Percentiles rank a stretch among this genome's conserved stretches.
phyloP scores from a whole-genome alignment of 2,113 vertebrate genomes.

The Hassar affinis region DNA sequence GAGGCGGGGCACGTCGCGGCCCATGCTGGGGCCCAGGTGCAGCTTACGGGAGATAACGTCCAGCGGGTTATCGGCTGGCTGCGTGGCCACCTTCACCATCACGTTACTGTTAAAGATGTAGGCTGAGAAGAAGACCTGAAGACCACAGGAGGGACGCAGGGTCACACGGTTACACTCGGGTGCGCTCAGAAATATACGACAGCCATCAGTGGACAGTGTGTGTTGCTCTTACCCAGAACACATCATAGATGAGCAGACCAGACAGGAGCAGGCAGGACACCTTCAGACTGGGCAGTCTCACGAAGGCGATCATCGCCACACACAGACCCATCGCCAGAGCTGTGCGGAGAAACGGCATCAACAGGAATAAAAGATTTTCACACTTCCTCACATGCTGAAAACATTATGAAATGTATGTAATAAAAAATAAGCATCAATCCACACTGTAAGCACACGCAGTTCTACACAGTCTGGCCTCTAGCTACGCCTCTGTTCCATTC shows the following conservation, averaged over 20 bases:
- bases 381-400: too few relatives aligned
- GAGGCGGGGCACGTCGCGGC: slow-evolving; percentile 92
- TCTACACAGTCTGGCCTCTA: too few relatives aligned
- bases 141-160: slow-evolving; percentile 70
- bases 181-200: not conserved
- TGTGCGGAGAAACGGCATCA: slow-evolving; percentile 55
- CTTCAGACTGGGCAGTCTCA: slow-evolving; percentile 97
- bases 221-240: slow-evolving; percentile 92
- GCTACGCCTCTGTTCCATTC: not conserved
- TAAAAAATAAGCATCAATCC: too few relatives aligned
- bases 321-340: slow-evolving; percentile 98
- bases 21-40: slow-evolving; percentile 91
- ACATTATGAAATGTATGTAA: not conserved
- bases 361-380: too few relatives aligned
- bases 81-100: slow-evolving; percentile 99
- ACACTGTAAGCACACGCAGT: too few relatives aligned
- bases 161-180: too few relatives aligned
- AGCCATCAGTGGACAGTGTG: not conserved
- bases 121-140: slow-evolving; percentile 99
- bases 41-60: slow-evolving; percentile 96
- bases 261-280: slow-evolving; percentile 98
- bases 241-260: slow-evolving; percentile 97
- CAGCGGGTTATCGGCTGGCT: slow-evolving; percentile 96
- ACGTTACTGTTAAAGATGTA: slow-evolving; percentile 99
- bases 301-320: slow-evolving; percentile 98